Percentiles rank a stretch among this genome's conserved stretches.
Conservation (phyloP, 2,888 invertebrate species). For the Cantharis rustica region DNA sequence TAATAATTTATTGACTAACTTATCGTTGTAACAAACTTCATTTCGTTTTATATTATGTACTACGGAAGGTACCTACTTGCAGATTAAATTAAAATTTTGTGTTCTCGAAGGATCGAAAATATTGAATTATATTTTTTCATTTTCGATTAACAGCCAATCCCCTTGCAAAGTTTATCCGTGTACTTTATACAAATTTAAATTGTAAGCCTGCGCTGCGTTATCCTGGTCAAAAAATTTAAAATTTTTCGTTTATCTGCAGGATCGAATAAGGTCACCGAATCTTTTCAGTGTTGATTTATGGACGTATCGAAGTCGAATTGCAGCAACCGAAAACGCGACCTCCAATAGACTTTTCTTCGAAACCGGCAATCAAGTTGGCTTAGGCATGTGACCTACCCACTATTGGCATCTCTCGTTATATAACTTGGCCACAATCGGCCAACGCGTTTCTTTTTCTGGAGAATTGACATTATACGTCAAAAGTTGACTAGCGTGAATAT, state of each 20-base stretch:
- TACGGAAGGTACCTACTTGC: neutral
- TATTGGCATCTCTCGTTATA: slow-evolving; percentile 32
- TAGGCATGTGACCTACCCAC: slow-evolving; percentile 31
- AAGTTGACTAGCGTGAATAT: slow-evolving; percentile 10
- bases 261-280: slow-evolving; percentile 21
- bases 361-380: slow-evolving; percentile 31
- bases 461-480: slow-evolving; percentile 1
- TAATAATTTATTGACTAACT: neutral
- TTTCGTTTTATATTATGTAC: neutral
- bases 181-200: neutral
- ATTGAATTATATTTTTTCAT: neutral
- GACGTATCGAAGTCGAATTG: slow-evolving; percentile 30
- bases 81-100: neutral
- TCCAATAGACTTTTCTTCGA: slow-evolving; percentile 26
- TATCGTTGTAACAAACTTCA: neutral
- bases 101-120: neutral
- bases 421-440: slow-evolving; percentile 33
- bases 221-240: slow-evolving; percentile 21
- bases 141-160: neutral
- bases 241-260: slow-evolving; percentile 23
- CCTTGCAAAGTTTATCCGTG: neutral
- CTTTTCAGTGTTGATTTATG: slow-evolving; percentile 36
- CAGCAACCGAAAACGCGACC: slow-evolving; percentile 33
- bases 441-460: slow-evolving; percentile 21
- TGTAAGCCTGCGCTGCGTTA: neutral